Evolutionary conservation across 1,140 invertebrate genomes (phyloP), one percentile per base, ranked within the genome.

Genomic region (Ridgeia piscesae): DNA sequence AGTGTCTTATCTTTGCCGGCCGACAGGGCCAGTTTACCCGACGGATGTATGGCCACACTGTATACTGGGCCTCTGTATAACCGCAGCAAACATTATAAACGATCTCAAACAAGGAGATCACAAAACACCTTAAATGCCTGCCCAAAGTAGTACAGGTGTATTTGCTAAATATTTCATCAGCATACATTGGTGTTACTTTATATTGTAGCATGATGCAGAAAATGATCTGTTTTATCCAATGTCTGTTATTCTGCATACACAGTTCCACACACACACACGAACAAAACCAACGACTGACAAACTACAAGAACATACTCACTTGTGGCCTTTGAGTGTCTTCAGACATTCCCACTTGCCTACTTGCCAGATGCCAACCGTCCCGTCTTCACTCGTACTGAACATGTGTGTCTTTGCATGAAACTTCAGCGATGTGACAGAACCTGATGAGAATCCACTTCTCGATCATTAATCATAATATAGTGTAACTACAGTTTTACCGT

Each of bases 21-120:
- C 33, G 98, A 98, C 9, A 99, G 95, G 1, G 98, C 98, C 92
- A 99, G 94, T 96, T 98, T 99, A 8, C 98, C 98, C 94, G 97
- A 97, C 14, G 98, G 98, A 97, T 99, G 99, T 92, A 99, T 93
- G 77, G 95, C 94, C 31, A 96, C 91, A 93, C 92, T 93, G 92
- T 94, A 95, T 1, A 96, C 93, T n/a, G 94, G 92, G 50, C 94
- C 94, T 92, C 97, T 93, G 92, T 93, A 34, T 35, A 93, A 35
- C 88, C 11, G 14, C 42, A 48, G 35, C 33, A 91, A 88, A 88
- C 31, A 50, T 31, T 35, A 93, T n/a, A 11, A 17, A n/a, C 90
- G 50, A 91, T 89, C 92, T 48, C 50, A 35, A n/a, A n/a, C 35
- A 91, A 91, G 14, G 34, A 42, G 4, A 42, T 42, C 42, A 42